phyloP scores from a whole-genome alignment of 2,113 vertebrate genomes.

The Chinchilla lanigera region DNA sequence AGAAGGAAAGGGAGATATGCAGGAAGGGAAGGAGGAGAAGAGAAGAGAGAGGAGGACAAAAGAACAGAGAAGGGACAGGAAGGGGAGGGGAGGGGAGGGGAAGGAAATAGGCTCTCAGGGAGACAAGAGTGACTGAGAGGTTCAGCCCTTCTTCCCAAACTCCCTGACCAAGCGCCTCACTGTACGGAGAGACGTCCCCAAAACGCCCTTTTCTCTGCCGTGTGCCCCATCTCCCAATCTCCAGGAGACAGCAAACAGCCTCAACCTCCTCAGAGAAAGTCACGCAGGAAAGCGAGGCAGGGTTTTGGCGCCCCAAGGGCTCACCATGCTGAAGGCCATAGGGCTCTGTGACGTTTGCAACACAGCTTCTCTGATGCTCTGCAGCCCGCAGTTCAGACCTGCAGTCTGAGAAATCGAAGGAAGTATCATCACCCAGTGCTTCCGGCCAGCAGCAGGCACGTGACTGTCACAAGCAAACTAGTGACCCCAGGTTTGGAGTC shows the following conservation, averaged over 20 bases:
- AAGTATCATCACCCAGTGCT: neutral
- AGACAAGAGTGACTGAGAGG: neutral
- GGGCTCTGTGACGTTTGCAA: neutral
- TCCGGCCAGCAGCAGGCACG: neutral
- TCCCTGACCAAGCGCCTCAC: neutral
- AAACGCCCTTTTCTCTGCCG: neutral
- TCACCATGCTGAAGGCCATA: neutral
- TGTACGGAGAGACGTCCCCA: neutral
- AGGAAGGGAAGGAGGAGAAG: neutral
- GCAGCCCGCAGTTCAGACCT: neutral
- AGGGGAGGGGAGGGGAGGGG: neutral
- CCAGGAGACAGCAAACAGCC: neutral
- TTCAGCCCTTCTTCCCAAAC: neutral
- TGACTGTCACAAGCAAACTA: neutral
- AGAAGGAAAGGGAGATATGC: neutral
- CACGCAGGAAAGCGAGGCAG: neutral
- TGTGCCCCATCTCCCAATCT: neutral
- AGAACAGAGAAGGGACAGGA: too few species aligned
- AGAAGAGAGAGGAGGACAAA: neutral
- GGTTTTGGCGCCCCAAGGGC: neutral
- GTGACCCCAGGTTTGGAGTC: neutral
- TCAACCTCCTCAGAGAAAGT: neutral
- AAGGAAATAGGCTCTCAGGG: neutral
- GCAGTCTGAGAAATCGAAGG: conserved; percentile 2
- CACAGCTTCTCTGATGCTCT: neutral